Base-by-base conservation (phyloP, 2,888 invertebrate genomes). In the Clunio marinus region DNA sequence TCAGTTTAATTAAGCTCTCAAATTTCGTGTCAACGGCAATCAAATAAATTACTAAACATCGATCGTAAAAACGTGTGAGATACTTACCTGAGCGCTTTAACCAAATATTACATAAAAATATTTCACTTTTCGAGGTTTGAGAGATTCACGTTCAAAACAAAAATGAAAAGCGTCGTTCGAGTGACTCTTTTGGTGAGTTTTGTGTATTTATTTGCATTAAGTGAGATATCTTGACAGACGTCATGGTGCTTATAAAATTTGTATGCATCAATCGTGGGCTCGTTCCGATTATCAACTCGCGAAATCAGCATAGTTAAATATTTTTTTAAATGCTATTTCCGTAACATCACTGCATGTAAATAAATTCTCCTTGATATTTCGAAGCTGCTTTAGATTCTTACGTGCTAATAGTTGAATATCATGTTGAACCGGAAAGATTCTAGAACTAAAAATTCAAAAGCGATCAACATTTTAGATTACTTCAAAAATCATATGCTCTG, bases 101-200 rank as follows among this genome's bases (percentile, higher is more conserved):
- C n/a, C 51, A 51, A 51, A 51, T 17, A 51, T 51, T 51, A 51
- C 51, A 51, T 51, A 51, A 51, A 51, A 4, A 32, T 32, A 7
- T 32, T 7, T 32, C 4, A 10, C 10, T 4, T 32, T 32, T 32
- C 4, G 32, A 7, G 32, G 32, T 7, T 20, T 20, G 7, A 17
- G 20, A 51, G 17, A 5, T 10, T 17, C 7, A 22, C 17, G 10
- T 4, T 10, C 32, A 10, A 51, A 51, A 51, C 22, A 4, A 5
- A 51, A 51, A 51, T 51, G 15, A 51, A 17, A 20, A 51, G 51
- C 51, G 17, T 51, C 17, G n/a, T 51, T 51, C 51, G 51, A 20
- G 17, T 51, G 51, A 17, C n/a, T 20, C 5, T 51, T 51, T 51
- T 51, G 51, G 51, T 51, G 22, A 51, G 51, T 51, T 22, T 7